Conservation (phyloP, 2,113 vertebrate genomes). For the Litocranius walleri region DNA sequence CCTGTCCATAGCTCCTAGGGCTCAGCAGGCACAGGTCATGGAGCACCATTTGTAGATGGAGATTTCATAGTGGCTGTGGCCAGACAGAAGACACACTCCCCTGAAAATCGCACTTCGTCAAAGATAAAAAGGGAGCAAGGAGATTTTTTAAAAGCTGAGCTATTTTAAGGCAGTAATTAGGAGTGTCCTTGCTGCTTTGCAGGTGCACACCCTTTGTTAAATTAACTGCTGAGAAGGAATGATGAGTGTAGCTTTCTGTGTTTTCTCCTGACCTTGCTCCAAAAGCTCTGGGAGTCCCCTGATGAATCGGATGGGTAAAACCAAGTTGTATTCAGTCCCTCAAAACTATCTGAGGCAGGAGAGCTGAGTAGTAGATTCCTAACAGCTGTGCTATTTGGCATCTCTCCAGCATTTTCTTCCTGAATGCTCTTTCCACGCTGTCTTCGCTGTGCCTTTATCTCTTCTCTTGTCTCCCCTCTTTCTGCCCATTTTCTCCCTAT, state of each 20-base stretch:
- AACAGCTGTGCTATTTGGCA: background rate
- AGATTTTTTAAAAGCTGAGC: background rate
- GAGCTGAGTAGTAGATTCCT: background rate
- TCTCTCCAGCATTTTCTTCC: background rate
- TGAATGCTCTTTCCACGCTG: background rate
- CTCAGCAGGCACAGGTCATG: background rate
- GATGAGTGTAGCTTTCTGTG: background rate
- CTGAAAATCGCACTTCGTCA: background rate
- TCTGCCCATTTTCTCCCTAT: background rate
- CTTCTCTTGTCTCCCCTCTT: background rate
- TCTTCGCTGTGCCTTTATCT: background rate
- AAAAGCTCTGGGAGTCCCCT: background rate
- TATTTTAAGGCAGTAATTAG: background rate
- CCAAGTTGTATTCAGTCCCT: background rate
- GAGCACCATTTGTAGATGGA: too few relatives aligned
- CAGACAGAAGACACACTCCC: background rate
- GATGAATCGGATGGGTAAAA: background rate
- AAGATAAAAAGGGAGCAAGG: background rate
- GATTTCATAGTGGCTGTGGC: background rate
- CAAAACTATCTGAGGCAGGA: background rate
- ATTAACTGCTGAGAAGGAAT: background rate
- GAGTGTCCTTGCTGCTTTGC: background rate
- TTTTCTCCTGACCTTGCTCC: background rate
- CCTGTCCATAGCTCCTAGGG: background rate
- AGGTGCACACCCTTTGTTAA: background rate